Percentiles rank a stretch among this genome's conserved stretches.
These are phyloP conservation scores for Oryzias sinensis DNA, from an alignment of 2,797 vertebrate species.

Conservation along the genomic window DNA sequence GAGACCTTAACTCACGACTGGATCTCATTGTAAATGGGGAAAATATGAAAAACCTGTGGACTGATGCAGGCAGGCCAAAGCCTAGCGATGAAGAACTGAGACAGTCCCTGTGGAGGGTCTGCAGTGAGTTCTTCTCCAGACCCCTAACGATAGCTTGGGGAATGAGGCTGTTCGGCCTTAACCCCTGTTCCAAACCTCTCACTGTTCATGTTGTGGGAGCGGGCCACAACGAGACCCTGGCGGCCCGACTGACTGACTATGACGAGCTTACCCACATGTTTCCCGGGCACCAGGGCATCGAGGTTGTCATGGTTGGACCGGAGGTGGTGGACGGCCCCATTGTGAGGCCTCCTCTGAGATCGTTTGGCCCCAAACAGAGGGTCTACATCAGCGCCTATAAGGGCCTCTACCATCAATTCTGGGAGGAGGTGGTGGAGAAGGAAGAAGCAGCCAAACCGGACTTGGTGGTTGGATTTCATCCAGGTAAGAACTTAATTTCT, in stretches of 20 bases:
- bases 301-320: constrained; percentile 89
- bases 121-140: constrained; percentile 83
- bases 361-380: constrained; percentile 71
- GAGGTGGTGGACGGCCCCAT: constrained; percentile 83
- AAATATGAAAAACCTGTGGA: constrained; percentile 87
- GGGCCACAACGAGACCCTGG: constrained; percentile 86
- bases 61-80: constrained; percentile 76
- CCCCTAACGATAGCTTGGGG: constrained; percentile 82
- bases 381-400: constrained; percentile 87
- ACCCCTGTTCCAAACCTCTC: constrained; percentile 79
- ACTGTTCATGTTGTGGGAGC: constrained; percentile 89
- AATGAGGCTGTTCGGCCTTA: constrained; percentile 73
- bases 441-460: constrained; percentile 81
- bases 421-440: constrained; percentile 90
- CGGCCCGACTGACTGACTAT: constrained; percentile 81
- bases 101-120: constrained; percentile 81
- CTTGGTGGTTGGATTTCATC: constrained; percentile 90
- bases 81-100: constrained; percentile 79
- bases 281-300: constrained; percentile 85
- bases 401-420: constrained; percentile 89
- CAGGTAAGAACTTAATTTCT: constrained; percentile 79
- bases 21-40: constrained; percentile 70
- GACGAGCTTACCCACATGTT: constrained; percentile 89
- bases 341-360: constrained; percentile 80
- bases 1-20: constrained; percentile 74